Evolutionary conservation across 2,113 vertebrate genomes (phyloP).

Genomic region (Pachypanchax playfairii): DNA sequence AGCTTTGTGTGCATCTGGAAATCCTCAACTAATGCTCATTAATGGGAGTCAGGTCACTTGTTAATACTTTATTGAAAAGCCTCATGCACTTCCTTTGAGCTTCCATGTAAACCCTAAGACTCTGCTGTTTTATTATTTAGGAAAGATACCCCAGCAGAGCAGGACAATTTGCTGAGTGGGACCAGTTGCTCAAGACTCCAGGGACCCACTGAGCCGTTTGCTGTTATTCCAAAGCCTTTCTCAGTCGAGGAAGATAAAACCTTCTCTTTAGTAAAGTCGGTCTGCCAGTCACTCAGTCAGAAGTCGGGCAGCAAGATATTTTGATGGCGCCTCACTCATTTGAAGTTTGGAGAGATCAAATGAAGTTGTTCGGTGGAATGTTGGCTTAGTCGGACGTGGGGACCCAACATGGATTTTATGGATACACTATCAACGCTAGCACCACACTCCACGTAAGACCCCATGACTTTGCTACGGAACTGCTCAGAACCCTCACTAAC

Average conservation of each 20-base stretch:
- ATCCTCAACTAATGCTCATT: constrained; percentile 55
- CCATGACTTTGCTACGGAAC: too few relatives aligned
- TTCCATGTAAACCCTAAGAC: constrained; percentile 53
- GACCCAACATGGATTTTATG: too few relatives aligned
- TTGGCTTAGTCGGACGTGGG: too few relatives aligned
- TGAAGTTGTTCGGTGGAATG: constrained; percentile 47
- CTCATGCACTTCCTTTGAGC: constrained; percentile 33
- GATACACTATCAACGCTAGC: too few relatives aligned
- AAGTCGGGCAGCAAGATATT: constrained; percentile 37
- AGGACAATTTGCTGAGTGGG: constrained; percentile 14
- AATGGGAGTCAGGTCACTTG: constrained; percentile 59
- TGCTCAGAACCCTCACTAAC: too few relatives aligned
- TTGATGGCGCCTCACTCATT: constrained; percentile 62
- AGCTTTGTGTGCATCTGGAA: constrained; percentile 40
- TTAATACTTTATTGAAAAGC: constrained; percentile 51
- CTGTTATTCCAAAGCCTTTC: constrained; percentile 23
- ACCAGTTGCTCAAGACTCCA: constrained; percentile 27
- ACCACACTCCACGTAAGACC: too few relatives aligned
- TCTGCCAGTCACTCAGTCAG: constrained; percentile 34
- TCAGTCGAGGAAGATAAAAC: constrained; percentile 46
- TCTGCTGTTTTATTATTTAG: constrained; percentile 61
- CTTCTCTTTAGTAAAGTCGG: constrained; percentile 19
- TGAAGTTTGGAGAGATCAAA: constrained; percentile 61
- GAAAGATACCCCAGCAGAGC: constrained; percentile 21
- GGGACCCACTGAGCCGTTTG: constrained; percentile 13